These are phyloP conservation scores for Leptinotarsa haldemani DNA, from an alignment of 2,888 invertebrate genomes.

Conservation along the genomic window DNA sequence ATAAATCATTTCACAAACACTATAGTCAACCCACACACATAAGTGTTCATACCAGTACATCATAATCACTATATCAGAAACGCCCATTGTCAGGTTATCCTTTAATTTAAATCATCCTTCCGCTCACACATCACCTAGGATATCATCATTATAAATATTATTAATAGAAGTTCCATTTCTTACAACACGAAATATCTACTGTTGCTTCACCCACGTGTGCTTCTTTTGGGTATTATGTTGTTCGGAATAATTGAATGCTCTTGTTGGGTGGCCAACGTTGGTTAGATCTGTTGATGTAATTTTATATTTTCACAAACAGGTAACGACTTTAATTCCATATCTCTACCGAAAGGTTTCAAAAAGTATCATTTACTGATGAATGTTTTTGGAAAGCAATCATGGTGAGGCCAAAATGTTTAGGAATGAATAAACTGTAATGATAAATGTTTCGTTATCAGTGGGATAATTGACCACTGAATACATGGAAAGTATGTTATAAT, in stretches of 20 bases:
- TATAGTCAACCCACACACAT: not conserved
- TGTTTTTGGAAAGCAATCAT: too few relatives aligned
- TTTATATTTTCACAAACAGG: slow-evolving; percentile 10
- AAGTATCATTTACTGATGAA: too few relatives aligned
- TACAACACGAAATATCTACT: slow-evolving; percentile 7
- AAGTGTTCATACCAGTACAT: not conserved
- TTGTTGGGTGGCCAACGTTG: slow-evolving; percentile 32
- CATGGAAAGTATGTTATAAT: too few relatives aligned
- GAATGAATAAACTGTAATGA: too few relatives aligned
- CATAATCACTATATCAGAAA: slow-evolving; percentile 15
- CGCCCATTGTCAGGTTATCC: slow-evolving; percentile 6
- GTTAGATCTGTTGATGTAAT: slow-evolving; percentile 25
- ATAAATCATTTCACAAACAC: too few relatives aligned
- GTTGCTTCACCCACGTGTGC: slow-evolving; percentile 4
- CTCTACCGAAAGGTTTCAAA: not conserved
- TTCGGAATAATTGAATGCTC: slow-evolving; percentile 29
- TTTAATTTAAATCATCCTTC: slow-evolving; percentile 15
- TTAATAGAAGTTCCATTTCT: not conserved
- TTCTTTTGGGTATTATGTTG: slow-evolving; percentile 24
- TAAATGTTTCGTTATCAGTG: too few relatives aligned
- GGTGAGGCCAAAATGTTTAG: too few relatives aligned
- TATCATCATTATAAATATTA: slow-evolving; percentile 18
- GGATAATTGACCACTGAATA: too few relatives aligned
- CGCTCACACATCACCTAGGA: slow-evolving; percentile 14
- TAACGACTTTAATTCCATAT: not conserved